Evolutionary conservation across 2,113 vertebrate genomes (phyloP), one percentile per base, ranked within the genome.

Genomic region (Zosterops borbonicus): DNA sequence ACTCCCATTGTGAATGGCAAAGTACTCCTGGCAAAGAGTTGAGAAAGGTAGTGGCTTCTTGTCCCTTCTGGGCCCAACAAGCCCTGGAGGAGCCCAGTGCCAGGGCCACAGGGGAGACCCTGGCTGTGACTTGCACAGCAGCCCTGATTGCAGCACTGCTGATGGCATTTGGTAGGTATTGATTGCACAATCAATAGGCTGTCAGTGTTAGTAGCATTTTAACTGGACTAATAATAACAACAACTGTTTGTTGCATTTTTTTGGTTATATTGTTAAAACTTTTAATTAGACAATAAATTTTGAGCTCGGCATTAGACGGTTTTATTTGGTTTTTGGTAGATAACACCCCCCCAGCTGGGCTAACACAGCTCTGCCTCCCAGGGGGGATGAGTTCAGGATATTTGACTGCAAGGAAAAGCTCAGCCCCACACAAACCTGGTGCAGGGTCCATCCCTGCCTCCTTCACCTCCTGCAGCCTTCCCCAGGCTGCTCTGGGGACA

Each of bases 1-100:
- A 46, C 7, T 27, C 24, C 33, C 35, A 1, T 0, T 0, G 9
- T 27, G 42, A 89, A 49, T 1, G 3, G 27, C 62, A 29, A 19
- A 11, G 46, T 11, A 53, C 20, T 83, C 14, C 82, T 47, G 52
- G 27, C 60, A 46, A 33, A 67, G 47, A 35, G 25, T 23, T 50
- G 33, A 49, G 37, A 20, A 60, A 27, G 9, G 8, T 11, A n/a
- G 25, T 11, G 44, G 39, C 35, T 91, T 39, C 20, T 52, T 68
- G 39, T 5, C 76, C 50, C 49, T 62, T 47, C 64, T 53, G 69
- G 18, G 56, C 15, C 46, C 50, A 3, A 0, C 39, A 33, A 56
- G 12, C 12, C 3, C 47, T 4, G 2, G 29, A 44, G 24, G 31
- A 79, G 35, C 79, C 42, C 70, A 70, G 46, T 0, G 0, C 20